phyloP scores from a whole-genome alignment of 2,797 vertebrate genomes.

The Microcaecilia unicolor region DNA sequence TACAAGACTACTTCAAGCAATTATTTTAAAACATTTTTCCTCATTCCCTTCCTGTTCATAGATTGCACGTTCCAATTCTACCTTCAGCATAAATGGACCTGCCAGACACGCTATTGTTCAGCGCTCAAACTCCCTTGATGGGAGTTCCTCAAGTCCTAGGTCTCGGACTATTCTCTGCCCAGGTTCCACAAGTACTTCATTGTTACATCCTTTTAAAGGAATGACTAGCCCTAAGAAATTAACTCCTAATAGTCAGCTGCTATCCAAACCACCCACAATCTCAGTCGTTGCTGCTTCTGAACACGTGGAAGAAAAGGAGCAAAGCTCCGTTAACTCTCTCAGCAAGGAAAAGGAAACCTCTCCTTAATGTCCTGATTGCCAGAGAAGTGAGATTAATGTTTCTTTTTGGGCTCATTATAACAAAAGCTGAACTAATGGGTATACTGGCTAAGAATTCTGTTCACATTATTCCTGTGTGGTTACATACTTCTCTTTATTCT shows the following conservation, averaged over 20 bases:
- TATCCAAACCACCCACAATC: neutral
- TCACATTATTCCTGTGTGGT: too few relatives aligned
- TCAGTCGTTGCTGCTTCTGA: conserved; percentile 16
- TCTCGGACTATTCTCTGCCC: conserved; percentile 48
- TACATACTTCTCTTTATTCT: too few relatives aligned
- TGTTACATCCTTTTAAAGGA: conserved; percentile 31
- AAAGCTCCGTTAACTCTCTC: conserved; percentile 25
- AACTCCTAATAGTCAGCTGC: conserved; percentile 3
- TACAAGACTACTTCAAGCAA: too few relatives aligned
- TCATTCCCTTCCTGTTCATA: conserved; percentile 37
- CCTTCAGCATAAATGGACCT: conserved; percentile 61
- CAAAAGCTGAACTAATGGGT: too few relatives aligned
- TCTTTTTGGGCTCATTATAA: accelerated
- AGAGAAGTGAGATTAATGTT: accelerated
- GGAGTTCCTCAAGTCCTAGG: conserved; percentile 48
- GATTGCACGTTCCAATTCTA: conserved; percentile 73
- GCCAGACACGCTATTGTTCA: conserved; percentile 59
- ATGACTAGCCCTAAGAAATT: conserved; percentile 28
- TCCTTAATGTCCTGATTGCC: neutral
- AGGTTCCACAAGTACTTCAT: conserved; percentile 37
- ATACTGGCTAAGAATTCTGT: too few relatives aligned
- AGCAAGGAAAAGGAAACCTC: conserved; percentile 7
- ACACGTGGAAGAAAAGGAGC: conserved; percentile 31
- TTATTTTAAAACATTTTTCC: too few relatives aligned
- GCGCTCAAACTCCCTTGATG: conserved; percentile 68